Percentiles rank a stretch among this genome's conserved stretches.
Evolutionary conservation across 64 coral and sea anemone genomes (phyloP).

Genomic region (Stichodactyla mertensii): DNA sequence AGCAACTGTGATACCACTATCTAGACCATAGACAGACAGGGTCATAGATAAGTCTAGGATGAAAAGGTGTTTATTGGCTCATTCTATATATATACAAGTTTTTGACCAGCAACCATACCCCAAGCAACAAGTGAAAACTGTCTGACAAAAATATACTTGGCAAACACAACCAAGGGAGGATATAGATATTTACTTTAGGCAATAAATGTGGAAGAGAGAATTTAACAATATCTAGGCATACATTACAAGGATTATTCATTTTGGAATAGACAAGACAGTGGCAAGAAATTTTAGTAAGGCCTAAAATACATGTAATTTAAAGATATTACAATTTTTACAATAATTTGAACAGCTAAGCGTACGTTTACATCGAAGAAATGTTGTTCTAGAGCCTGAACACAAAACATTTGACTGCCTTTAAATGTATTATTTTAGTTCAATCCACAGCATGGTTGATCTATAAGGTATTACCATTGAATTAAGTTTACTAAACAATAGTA

Average conservation of each 20-base stretch:
- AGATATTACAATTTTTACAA: not conserved
- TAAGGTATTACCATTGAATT: not conserved
- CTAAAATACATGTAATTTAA: not conserved
- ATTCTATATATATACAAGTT: not conserved
- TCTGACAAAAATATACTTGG: not conserved
- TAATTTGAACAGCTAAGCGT: not conserved
- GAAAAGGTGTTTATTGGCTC: not conserved
- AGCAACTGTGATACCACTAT: not conserved
- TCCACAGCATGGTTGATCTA: not conserved
- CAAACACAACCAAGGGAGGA: too few relatives aligned
- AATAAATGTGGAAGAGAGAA: too few relatives aligned
- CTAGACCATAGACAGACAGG: not conserved
- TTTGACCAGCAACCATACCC: not conserved
- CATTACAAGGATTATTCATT: too few relatives aligned
- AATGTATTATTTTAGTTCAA: not conserved
- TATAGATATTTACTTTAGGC: too few relatives aligned
- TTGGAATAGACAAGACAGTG: too few relatives aligned
- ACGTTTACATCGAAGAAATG: not conserved
- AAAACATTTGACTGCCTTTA: not conserved
- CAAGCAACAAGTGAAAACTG: not conserved
- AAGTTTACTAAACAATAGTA: not conserved
- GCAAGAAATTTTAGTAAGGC: too few relatives aligned
- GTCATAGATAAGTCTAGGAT: not conserved
- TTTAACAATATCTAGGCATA: too few relatives aligned
- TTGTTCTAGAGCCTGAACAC: not conserved